phyloP scores from a whole-genome alignment of 2,797 vertebrate species.

The Epinephelus awoara region DNA sequence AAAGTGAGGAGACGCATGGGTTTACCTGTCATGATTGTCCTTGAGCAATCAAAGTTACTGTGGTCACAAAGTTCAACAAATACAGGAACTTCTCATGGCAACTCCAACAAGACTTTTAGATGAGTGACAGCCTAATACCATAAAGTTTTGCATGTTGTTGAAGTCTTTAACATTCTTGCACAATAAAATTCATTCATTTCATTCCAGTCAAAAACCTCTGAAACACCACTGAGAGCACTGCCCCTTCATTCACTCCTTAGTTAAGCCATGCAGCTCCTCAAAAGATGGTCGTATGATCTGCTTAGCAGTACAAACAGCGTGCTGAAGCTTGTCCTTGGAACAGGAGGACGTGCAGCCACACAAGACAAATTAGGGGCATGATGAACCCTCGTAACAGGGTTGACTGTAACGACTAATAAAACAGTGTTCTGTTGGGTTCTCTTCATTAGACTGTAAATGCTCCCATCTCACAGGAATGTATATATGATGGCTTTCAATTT shows the following conservation, averaged over 20 bases:
- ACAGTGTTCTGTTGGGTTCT: neutral
- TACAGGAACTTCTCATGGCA: neutral
- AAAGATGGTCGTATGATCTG: neutral
- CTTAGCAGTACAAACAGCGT: neutral
- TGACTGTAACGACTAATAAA: slow-evolving; percentile 17
- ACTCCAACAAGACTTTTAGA: neutral
- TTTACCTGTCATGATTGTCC: neutral
- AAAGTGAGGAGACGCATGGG: neutral
- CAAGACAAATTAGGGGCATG: neutral
- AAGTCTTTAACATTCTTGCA: no score
- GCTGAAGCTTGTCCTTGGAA: slow-evolving; percentile 23
- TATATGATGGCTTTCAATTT: no score
- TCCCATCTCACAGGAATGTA: no score
- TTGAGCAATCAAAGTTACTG: neutral
- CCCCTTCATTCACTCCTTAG: no score
- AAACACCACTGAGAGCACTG: neutral
- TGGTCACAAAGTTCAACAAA: slow-evolving; percentile 2
- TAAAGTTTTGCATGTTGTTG: neutral
- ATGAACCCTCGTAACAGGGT: neutral
- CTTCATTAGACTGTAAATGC: no score
- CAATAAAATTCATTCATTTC: neutral
- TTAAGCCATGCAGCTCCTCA: neutral
- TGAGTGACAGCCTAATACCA: neutral
- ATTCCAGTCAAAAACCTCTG: slow-evolving; percentile 3
- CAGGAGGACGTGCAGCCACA: slow-evolving; percentile 6